Evolutionary conservation across 2,797 vertebrate species (phyloP), one percentile per base, ranked within the genome.

Genomic region (Aeoliscus strigatus): DNA sequence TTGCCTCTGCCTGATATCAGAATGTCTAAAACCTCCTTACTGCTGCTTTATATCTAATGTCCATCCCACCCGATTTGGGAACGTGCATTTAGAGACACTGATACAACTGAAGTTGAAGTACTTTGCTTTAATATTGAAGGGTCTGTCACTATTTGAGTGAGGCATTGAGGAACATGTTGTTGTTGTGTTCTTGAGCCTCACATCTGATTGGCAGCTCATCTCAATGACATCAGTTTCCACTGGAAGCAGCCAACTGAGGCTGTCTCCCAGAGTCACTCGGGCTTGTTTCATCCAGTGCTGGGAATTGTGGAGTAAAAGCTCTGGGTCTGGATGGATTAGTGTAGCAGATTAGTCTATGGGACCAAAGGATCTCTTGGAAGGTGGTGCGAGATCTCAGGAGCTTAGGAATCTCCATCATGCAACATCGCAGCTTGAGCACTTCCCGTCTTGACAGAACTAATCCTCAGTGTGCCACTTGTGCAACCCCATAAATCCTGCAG

Each of bases 391-490:
- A 86, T 89, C 90, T 88, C 81, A 84, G 82, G 83, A 88, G 81
- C 80, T 87, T 88, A 84, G 83, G 84, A 81, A 66, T 86, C 86
- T 80, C 73, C 32, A 69, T 84, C 82, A 83, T 77, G 82, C 81
- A 82, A 79, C 33, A 54, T 17, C 82, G 71, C 79, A 76, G 42
- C 43, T 46, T 23, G 28, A 58, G 80, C 85, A 74, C 81, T 44
- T 44, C 84, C 71, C 75, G 78, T 81, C 86, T 63, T 47, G 66
- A 57, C 75, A 78, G 9, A 39, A 77, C 74, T 92, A 88, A 93
- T 91, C 89, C 87, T 67, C 86, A 86, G 87, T 54, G 82, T 80
- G 72, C 55, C 68, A 85, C 83, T 86, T 79, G 76, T 79, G 41
- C 48, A 57, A 59, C 73, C 39, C 57, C 49, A 35, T 24, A 60